Base-by-base conservation (phyloP, 2,113 vertebrate genomes). In the Campylomormyrus numenius region DNA sequence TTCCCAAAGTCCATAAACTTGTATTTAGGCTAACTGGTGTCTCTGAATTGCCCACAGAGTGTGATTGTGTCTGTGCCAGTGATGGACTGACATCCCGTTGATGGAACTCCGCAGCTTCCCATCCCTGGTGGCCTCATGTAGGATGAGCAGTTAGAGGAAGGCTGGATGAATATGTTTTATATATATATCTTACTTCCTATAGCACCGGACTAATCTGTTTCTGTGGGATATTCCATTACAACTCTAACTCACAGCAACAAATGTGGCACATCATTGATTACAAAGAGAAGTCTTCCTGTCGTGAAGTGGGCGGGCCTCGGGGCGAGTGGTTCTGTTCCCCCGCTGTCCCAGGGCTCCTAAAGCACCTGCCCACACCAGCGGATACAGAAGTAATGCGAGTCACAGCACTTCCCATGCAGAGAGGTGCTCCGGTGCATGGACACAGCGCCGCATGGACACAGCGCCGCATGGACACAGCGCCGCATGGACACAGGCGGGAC, bases 351-450 rank as follows among this genome's bases (percentile, higher is more conserved):
- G 90, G 87, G 83, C 92, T 89, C 83, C 93, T 92, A 90, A 88
- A 90, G 91, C 92, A 91, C 92, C 93, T 94, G 93, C 94, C 91
- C 93, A 92, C 94, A 94, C 93, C 94, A 95, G 94, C 94, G 92
- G 94, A 93, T 94, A 94, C 95, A 94, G 94, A 95, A 95, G 94
- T 96, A 96, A 96, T 96, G 94, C 94, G 90, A 90, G 90, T 93
- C 92, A 94, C 94, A 95, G 91, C 94, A 95, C 94, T 96, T 95
- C 94, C 95, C 95, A 96, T 95, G 95, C 95, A 94, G 66, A 70
- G 91, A 92, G 92, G 91, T 90, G 87, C 89, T 91, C 91, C 53
- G 35, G 87, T 91, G 91, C 92, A 91, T 87, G 89, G 90, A 94
- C 91, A 56, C 86, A 56, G 90, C 39, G 39, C 39, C 0, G 39